These are phyloP conservation scores for Colostygia pectinataria DNA, from an alignment of 2,888 invertebrate species.

Conservation along the genomic window DNA sequence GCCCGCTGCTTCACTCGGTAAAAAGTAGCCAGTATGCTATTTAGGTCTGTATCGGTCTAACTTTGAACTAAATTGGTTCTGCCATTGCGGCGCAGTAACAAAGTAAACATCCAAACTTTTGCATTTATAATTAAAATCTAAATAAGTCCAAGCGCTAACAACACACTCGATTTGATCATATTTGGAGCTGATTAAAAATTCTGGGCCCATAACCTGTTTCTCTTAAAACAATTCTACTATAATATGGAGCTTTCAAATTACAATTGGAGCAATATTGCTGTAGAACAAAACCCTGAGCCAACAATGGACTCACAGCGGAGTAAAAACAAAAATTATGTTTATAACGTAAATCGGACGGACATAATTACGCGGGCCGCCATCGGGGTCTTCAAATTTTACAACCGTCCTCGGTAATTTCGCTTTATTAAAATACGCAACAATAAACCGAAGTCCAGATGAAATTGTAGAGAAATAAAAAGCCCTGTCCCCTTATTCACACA, in stretches of 20 bases:
- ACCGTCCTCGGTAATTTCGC: conserved; percentile 66
- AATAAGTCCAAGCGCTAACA: too few relatives aligned
- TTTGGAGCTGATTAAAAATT: not conserved
- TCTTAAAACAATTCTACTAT: not conserved
- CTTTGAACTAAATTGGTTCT: too few relatives aligned
- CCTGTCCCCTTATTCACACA: not conserved
- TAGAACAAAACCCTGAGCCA: conserved; percentile 22
- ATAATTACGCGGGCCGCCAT: conserved; percentile 63
- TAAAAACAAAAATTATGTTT: conserved; percentile 55
- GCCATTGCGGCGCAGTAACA: too few relatives aligned
- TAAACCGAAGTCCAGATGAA: conserved; percentile 56
- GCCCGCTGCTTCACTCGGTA: too few relatives aligned
- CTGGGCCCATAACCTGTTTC: not conserved
- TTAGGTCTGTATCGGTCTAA: too few relatives aligned
- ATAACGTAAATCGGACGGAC: conserved; percentile 59
- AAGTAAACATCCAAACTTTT: too few relatives aligned
- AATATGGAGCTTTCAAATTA: not conserved
- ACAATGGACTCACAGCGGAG: conserved; percentile 35
- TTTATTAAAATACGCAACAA: conserved; percentile 75
- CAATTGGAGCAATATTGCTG: conserved; percentile 2
- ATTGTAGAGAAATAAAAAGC: conserved; percentile 59
- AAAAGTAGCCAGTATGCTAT: too few relatives aligned
- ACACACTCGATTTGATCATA: too few relatives aligned
- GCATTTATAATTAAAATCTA: too few relatives aligned
- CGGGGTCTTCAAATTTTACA: conserved; percentile 72